Conservation (phyloP, 2,113 vertebrate species). For the Malurus cyaneus region DNA sequence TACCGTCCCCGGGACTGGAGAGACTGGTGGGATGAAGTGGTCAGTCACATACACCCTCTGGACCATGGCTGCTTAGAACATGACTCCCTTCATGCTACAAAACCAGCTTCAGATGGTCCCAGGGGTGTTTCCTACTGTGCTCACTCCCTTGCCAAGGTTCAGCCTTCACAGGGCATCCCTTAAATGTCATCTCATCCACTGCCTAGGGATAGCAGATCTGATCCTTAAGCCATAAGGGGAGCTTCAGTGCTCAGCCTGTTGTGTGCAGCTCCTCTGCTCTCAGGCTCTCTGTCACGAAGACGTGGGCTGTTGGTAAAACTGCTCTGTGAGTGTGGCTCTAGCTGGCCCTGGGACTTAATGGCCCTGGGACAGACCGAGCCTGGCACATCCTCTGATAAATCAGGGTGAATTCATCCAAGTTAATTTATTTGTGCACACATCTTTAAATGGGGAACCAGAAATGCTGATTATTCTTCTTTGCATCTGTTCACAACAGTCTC, state of each 20-base stretch:
- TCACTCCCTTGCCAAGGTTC: rapidly evolving
- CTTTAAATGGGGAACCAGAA: background rate
- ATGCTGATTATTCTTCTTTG: background rate
- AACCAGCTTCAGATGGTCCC: background rate
- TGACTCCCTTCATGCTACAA: background rate
- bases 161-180: background rate
- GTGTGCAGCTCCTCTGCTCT: background rate
- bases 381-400: background rate
- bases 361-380: background rate
- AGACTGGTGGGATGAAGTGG: background rate
- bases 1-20: background rate
- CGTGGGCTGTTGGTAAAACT: background rate
- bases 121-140: background rate
- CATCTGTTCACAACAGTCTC: background rate
- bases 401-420: background rate
- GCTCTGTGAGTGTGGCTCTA: background rate
- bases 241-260: background rate
- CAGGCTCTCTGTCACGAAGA: background rate
- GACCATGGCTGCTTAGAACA: background rate
- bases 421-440: background rate
- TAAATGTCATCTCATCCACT: background rate
- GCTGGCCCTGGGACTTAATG: background rate
- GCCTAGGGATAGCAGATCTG: background rate
- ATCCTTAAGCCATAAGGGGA: background rate
- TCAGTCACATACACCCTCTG: background rate